phyloP scores from a whole-genome alignment of 2,797 vertebrate genomes.

The Syndactyla subalaris region DNA sequence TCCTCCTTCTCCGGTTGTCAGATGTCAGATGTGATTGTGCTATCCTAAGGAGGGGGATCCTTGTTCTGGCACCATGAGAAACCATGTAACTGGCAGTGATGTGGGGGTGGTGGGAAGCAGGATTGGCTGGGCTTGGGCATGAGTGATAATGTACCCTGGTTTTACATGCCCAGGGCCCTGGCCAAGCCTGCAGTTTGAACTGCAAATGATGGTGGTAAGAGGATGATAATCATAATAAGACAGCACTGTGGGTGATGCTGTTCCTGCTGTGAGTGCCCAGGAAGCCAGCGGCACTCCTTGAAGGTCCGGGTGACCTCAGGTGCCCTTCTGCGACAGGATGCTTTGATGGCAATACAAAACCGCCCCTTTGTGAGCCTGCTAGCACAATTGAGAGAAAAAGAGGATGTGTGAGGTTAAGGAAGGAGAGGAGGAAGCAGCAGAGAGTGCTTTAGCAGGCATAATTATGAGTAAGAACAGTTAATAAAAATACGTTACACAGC shows the following conservation, averaged over 20 bases:
- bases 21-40: background rate
- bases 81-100: accelerated
- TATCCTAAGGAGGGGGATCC: background rate
- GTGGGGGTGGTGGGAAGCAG: background rate
- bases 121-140: accelerated
- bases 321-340: background rate
- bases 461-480: background rate
- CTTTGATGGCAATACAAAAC: background rate
- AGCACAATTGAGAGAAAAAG: background rate
- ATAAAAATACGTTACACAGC: background rate
- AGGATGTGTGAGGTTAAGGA: background rate
- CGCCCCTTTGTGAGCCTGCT: background rate
- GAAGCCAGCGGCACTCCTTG: accelerated
- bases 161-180: background rate
- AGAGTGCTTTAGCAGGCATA: background rate
- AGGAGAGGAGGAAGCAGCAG: background rate
- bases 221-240: background rate
- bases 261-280: background rate
- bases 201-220: background rate
- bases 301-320: background rate
- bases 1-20: background rate
- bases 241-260: background rate
- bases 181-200: background rate
- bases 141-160: background rate
- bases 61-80: background rate